Evolutionary conservation across 2,797 vertebrate genomes (phyloP).

Genomic region (Acipenser oxyrinchus): DNA sequence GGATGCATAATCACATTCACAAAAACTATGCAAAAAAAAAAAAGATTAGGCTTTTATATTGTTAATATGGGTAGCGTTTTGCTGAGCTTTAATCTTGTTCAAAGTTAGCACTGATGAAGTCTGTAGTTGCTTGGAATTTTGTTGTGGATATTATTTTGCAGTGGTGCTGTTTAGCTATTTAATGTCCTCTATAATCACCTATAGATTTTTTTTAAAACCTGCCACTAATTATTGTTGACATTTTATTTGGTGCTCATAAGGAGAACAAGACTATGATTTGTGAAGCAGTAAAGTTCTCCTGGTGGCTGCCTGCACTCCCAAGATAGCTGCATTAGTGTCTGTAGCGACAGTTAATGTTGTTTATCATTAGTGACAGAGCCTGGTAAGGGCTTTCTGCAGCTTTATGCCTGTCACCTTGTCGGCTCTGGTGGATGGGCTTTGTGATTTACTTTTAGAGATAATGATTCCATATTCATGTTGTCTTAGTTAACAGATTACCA

Average conservation of each 20-base stretch:
- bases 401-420: conserved; percentile 61
- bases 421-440: conserved; percentile 61
- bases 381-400: conserved; percentile 49
- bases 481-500: conserved; percentile 51
- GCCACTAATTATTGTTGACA: conserved; percentile 9
- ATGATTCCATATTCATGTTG: conserved; percentile 54
- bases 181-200: not conserved
- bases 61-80: not conserved
- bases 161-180: not conserved
- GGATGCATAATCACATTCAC: no score
- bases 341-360: conserved; percentile 69
- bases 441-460: conserved; percentile 65
- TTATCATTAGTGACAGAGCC: conserved; percentile 75
- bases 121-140: not conserved
- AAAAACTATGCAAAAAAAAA: no score
- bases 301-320: conserved; percentile 63
- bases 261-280: conserved; percentile 69
- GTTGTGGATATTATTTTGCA: not conserved
- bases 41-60: not conserved
- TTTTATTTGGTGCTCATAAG: not conserved
- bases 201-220: not conserved
- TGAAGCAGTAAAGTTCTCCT: conserved; percentile 65
- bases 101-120: not conserved
- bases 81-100: conserved; percentile 11
- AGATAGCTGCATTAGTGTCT: conserved; percentile 71